Conservation (phyloP, 1,140 invertebrate genomes). For the Meloidogyne hapla region DNA sequence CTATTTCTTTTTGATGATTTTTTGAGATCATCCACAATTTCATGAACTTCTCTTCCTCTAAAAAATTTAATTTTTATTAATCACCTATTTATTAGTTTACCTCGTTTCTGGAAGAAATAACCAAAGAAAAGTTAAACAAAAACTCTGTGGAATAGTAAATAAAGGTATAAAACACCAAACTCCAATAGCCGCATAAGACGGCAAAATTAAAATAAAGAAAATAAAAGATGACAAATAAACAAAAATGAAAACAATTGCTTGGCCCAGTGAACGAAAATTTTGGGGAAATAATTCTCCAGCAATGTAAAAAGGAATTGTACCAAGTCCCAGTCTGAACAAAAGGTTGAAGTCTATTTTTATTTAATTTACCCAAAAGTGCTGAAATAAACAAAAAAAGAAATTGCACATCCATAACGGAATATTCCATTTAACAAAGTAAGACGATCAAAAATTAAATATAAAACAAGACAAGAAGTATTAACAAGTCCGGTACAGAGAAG, state of each 20-base stretch:
- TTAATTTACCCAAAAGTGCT: constrained; percentile 10
- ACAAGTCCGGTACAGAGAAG: constrained; percentile 41
- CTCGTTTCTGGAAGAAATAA: constrained; percentile 19
- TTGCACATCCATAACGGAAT: constrained; percentile 48
- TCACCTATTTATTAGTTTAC: background rate
- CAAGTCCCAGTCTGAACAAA: constrained; percentile 3
- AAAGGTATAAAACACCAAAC: constrained; percentile 21
- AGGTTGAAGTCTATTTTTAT: background rate
- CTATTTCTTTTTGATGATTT: background rate
- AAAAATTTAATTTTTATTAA: background rate
- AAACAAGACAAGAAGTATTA: constrained; percentile 37
- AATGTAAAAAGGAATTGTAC: constrained; percentile 23
- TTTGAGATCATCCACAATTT: constrained; percentile 29
- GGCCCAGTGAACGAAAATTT: constrained; percentile 20
- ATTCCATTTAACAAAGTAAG: constrained; percentile 13
- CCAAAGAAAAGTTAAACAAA: constrained; percentile 17
- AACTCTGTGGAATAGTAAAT: constrained; percentile 15
- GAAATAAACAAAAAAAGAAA: constrained; percentile 14
- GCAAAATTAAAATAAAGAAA: constrained; percentile 14
- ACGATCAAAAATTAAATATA: constrained; percentile 47
- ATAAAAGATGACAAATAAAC: background rate
- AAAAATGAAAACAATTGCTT: constrained; percentile 3
- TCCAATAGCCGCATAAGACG: constrained; percentile 4
- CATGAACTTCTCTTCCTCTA: constrained; percentile 21
- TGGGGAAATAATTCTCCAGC: constrained; percentile 25